Evolutionary conservation across 2,888 invertebrate species (phyloP).

Genomic region (Operophtera brumata): DNA sequence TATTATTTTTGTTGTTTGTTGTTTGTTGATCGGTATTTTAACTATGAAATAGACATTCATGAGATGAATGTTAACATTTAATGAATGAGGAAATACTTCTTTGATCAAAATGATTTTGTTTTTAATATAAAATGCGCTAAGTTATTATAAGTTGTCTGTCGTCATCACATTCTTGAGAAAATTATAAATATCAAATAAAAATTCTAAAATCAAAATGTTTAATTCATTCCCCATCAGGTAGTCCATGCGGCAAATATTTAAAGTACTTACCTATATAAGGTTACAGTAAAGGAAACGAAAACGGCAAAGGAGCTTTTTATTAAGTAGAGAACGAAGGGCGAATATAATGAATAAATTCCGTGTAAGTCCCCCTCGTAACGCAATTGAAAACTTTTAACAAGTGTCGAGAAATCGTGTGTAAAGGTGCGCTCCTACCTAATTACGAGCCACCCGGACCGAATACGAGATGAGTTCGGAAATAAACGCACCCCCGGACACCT

Average conservation of each 20-base stretch:
- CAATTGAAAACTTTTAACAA: constrained; percentile 81
- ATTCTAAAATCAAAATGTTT: constrained; percentile 59
- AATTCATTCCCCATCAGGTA: constrained; percentile 72
- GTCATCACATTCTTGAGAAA: neutral
- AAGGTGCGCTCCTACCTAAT: constrained; percentile 75
- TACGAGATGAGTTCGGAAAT: constrained; percentile 71
- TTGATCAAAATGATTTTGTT: too few species aligned
- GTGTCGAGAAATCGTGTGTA: constrained; percentile 79
- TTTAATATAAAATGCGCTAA: too few species aligned
- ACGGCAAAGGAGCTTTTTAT: constrained; percentile 74
- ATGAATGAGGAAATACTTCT: too few species aligned
- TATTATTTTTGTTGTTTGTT: too few species aligned
- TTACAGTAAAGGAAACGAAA: constrained; percentile 61
- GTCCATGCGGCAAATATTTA: constrained; percentile 75
- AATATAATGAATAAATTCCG: constrained; percentile 80
- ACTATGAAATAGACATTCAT: neutral
- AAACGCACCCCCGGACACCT: constrained; percentile 47
- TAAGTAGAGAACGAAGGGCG: constrained; percentile 66
- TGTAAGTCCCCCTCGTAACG: constrained; percentile 72
- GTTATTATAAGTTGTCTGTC: too few species aligned
- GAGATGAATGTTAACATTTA: too few species aligned
- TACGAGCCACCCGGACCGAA: constrained; percentile 66
- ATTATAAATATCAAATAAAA: constrained; percentile 57
- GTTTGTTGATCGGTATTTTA: neutral
- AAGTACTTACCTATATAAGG: constrained; percentile 67